phyloP scores from a whole-genome alignment of 2,113 vertebrate species.

The Microcebus lehilahytsara region DNA sequence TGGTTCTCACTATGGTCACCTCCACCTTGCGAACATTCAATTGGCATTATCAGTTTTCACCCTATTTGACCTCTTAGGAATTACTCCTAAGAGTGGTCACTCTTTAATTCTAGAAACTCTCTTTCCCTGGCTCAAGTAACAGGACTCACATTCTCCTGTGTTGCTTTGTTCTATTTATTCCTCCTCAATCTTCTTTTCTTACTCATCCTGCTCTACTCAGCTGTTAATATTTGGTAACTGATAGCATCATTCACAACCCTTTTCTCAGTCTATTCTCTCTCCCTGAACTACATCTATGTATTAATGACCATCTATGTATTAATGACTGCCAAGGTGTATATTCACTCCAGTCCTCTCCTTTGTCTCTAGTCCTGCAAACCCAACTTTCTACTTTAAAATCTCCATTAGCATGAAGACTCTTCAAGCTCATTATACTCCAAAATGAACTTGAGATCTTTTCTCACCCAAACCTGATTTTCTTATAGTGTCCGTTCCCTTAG shows the following conservation, averaged over 20 bases:
- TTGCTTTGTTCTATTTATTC: background rate
- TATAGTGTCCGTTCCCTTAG: background rate
- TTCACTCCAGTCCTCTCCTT: background rate
- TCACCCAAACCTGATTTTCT: background rate
- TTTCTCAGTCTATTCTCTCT: background rate
- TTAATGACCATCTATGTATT: background rate
- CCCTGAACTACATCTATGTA: background rate
- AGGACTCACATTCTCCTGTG: background rate
- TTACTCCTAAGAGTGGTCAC: background rate
- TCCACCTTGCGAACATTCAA: background rate
- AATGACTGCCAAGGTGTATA: background rate
- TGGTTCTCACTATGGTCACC: background rate
- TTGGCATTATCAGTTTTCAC: background rate
- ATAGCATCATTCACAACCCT: background rate
- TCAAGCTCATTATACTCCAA: background rate
- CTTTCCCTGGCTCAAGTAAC: background rate
- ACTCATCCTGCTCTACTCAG: background rate
- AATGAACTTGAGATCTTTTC: background rate
- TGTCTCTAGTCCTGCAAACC: background rate
- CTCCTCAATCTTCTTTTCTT: background rate
- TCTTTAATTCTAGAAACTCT: background rate
- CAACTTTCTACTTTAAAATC: background rate
- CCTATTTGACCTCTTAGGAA: background rate
- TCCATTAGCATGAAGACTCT: background rate
- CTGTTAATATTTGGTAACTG: background rate